Evolutionary conservation across 1,140 invertebrate species (phyloP).

Genomic region (Nebria ingens): DNA sequence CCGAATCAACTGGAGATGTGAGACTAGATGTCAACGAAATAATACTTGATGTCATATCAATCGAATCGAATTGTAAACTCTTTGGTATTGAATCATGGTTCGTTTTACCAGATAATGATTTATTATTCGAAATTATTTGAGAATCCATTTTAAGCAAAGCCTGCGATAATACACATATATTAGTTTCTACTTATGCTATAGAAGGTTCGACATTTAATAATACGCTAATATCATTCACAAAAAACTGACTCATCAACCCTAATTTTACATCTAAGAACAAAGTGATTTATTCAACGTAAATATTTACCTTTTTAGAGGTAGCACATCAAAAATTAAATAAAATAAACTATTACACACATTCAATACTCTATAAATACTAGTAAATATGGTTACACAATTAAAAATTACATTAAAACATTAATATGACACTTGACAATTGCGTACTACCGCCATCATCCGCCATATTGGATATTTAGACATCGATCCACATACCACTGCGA

Average conservation of each 20-base stretch:
- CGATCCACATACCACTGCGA: constrained; percentile 1
- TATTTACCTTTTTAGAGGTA: neutral
- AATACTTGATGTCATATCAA: constrained; percentile 29
- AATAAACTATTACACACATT: neutral
- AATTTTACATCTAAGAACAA: too few species aligned
- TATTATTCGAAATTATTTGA: neutral
- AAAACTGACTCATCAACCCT: too few species aligned
- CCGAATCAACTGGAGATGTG: constrained; percentile 38
- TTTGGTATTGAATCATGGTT: neutral
- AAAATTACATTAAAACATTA: neutral
- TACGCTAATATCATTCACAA: too few species aligned
- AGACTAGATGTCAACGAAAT: constrained; percentile 28
- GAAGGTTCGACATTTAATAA: too few species aligned
- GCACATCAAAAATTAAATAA: neutral
- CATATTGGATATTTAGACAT: constrained; percentile 4
- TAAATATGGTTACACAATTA: neutral
- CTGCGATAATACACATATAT: neutral
- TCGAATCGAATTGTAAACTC: neutral
- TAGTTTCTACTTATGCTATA: too few species aligned
- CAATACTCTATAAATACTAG: neutral
- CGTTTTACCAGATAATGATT: neutral
- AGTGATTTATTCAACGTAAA: too few species aligned
- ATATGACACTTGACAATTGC: constrained; percentile 6
- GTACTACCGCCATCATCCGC: neutral
- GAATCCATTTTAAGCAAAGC: neutral